Conservation (phyloP, 2,113 vertebrate genomes). For the Thymallus thymallus region DNA sequence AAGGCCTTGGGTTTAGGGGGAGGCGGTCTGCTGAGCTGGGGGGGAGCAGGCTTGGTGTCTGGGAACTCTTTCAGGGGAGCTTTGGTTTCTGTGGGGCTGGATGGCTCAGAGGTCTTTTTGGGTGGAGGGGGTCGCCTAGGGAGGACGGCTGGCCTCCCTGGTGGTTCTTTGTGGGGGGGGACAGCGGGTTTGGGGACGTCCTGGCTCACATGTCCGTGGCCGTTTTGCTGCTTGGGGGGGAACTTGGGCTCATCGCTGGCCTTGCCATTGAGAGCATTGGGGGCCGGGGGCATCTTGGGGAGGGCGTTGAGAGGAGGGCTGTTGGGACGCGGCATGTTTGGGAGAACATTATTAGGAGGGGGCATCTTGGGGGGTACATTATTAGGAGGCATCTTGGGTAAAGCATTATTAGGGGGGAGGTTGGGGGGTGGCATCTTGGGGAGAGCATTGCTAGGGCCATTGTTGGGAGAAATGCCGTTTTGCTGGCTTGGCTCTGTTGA, state of each 20-base stretch:
- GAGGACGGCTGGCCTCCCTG: constrained; percentile 79
- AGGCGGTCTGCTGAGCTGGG: constrained; percentile 78
- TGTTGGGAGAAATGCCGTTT: constrained; percentile 37
- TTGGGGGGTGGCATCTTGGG: background rate
- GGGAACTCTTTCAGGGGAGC: constrained; percentile 64
- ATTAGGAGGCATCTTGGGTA: constrained; percentile 48
- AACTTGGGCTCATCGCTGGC: constrained; percentile 63
- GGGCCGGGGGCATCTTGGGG: constrained; percentile 56
- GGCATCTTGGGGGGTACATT: constrained; percentile 12
- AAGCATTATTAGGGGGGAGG: constrained; percentile 41
- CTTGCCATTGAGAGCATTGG: constrained; percentile 38
- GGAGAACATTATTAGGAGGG: constrained; percentile 15
- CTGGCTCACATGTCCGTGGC: constrained; percentile 63
- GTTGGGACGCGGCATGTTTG: constrained; percentile 23
- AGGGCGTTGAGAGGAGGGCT: constrained; percentile 42
- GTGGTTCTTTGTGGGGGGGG: constrained; percentile 70
- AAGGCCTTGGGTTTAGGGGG: constrained; percentile 90
- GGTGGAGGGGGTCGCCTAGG: constrained; percentile 93
- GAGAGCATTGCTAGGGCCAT: constrained; percentile 6
- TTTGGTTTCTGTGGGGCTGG: constrained; percentile 71
- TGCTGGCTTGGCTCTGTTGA: constrained; percentile 45
- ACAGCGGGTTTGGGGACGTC: constrained; percentile 57
- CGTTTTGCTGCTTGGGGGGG: constrained; percentile 76
- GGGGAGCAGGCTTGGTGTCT: constrained; percentile 62
- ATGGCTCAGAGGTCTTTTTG: constrained; percentile 76